Conservation (phyloP, 2,797 vertebrate genomes). For the Aphelocoma californica region DNA sequence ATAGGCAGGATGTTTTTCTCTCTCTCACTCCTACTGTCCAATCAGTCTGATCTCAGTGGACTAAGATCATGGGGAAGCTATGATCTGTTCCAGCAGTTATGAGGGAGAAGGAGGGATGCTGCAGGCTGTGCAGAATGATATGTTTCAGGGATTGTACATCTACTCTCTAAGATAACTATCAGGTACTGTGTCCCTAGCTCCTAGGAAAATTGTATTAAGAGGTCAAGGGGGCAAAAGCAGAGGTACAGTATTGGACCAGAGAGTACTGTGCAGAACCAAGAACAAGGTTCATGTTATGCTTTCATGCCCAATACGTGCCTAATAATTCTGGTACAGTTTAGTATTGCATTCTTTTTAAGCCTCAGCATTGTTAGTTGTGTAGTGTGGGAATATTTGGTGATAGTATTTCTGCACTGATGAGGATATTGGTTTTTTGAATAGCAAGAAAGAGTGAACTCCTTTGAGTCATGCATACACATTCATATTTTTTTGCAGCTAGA, state of each 20-base stretch:
- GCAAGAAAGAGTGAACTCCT: neutral
- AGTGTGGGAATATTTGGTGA: neutral
- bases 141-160: neutral
- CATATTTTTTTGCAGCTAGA: neutral
- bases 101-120: neutral
- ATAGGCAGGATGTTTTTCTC: neutral
- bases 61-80: neutral
- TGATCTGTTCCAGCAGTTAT: neutral
- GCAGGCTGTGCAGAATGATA: fast-evolving
- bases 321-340: neutral
- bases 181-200: neutral
- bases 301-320: neutral
- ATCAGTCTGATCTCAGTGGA: neutral
- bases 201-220: neutral
- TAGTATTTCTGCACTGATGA: neutral
- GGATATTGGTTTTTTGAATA: neutral
- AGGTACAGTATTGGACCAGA: neutral
- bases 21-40: neutral
- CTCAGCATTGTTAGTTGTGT: neutral
- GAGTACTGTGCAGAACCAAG: neutral
- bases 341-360: neutral
- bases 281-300: neutral
- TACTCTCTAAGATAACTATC: neutral
- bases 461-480: neutral
- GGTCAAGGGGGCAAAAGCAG: neutral